Evolutionary conservation across 2,888 invertebrate genomes (phyloP), one percentile per base, ranked within the genome.

Genomic region (Xestobium rufovillosum): DNA sequence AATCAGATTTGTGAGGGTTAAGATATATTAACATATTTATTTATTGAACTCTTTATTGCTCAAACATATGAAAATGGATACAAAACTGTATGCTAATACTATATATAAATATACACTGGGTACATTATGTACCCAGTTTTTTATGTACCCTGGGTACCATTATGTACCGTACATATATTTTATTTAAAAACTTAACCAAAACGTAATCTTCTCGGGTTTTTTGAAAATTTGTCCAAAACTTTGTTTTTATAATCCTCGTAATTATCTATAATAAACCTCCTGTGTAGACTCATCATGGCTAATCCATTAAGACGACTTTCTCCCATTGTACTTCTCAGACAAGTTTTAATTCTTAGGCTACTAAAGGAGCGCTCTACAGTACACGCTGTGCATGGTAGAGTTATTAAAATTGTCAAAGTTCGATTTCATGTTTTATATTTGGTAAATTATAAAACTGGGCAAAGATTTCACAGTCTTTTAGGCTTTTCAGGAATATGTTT

Each of bases 361-460:
- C 36, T 36, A 10, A 36, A 36, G 4, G 34, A 34, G 4, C 34
- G 38, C 36, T 47, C 45, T 43, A 40, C 36, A 3, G 39, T 41
- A 41, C 32, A 30, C 10, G 41, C 39, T 33, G 34, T 42, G 35
- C 38, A 47, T 15, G 41, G 41, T 14, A 45, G 29, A 37, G 43
- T 33, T 23, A 43, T 38, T 27, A 39, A 38, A 26, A 40, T 13
- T 19, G 31, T 32, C 31, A 36, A 36, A 19, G 37, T 16, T 36
- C 37, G 25, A 36, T 36, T 36, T 34, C 19, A 36, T 35, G 29
- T 30, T 33, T 30, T 15, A 31, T 15, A 4, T 14, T 31, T 14
- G 3, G 4, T 13, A 33, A 33, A 34, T 34, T 28, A 14, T 33
- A 34, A 34, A 34, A 34, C 4, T 34, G 27, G 33, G 25, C 19